phyloP scores from a whole-genome alignment of 2,113 vertebrate species.

The Steatornis caripensis region DNA sequence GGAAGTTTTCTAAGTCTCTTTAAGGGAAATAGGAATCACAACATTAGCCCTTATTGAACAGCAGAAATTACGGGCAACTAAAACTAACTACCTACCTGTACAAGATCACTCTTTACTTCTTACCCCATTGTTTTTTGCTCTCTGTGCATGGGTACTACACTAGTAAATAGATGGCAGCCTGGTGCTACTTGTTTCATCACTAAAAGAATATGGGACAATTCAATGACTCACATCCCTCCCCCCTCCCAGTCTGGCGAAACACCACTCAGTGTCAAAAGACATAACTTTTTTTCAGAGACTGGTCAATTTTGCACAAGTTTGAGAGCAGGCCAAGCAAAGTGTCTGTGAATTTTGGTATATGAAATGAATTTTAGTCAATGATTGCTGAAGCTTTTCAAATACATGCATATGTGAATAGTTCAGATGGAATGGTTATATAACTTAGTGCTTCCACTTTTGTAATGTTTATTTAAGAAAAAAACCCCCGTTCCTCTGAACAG shows the following conservation, averaged over 20 bases:
- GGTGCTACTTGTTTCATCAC: background rate
- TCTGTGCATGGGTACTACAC: background rate
- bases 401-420: accelerated
- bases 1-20: background rate
- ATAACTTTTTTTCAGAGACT: background rate
- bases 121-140: background rate
- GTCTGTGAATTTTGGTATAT: background rate
- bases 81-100: background rate
- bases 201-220: background rate
- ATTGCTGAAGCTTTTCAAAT: background rate
- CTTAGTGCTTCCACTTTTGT: background rate
- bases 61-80: background rate
- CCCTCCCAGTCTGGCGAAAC: background rate
- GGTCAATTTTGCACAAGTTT: background rate
- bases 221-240: background rate
- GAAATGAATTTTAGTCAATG: background rate
- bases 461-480: background rate
- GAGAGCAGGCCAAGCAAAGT: background rate
- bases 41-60: background rate
- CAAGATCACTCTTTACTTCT: background rate
- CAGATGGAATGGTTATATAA: background rate
- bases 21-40: background rate
- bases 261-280: background rate
- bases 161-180: background rate
- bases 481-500: accelerated